These are phyloP conservation scores for Brachyalestes nurse DNA, from an alignment of 2,797 vertebrate genomes.

Conservation along the genomic window DNA sequence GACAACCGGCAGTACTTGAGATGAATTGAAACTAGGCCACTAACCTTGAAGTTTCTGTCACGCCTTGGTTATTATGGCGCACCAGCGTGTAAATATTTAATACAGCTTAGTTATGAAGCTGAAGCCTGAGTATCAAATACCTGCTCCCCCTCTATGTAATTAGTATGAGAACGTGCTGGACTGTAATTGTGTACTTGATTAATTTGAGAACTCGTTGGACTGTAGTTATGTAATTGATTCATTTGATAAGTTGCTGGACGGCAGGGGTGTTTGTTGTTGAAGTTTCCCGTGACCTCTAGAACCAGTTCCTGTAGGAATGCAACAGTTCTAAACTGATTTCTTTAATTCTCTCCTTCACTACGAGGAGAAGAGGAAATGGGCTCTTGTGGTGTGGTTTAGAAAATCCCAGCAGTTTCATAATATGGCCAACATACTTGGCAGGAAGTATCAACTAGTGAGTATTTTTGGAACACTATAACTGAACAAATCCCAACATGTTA, in stretches of 20 bases:
- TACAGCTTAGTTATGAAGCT: background rate
- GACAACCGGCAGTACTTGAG: background rate
- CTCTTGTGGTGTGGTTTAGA: background rate
- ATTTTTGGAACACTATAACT: background rate
- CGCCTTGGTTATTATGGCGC: background rate
- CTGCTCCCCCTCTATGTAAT: background rate
- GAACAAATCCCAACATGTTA: background rate
- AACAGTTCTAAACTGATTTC: background rate
- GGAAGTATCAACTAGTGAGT: background rate
- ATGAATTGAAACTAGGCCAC: no score
- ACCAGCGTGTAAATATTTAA: conserved; percentile 12
- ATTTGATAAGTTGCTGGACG: conserved; percentile 39
- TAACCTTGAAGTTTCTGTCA: background rate
- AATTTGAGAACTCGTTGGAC: conserved; percentile 3
- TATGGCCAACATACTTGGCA: background rate
- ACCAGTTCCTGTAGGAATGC: conserved; percentile 34
- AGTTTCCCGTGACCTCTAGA: conserved; percentile 26
- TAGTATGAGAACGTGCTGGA: no score
- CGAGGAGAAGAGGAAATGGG: conserved; percentile 2
- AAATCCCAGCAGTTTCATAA: conserved; percentile 19
- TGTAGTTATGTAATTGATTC: background rate
- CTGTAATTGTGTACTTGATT: no score
- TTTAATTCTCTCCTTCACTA: background rate
- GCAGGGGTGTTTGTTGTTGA: conserved; percentile 33
- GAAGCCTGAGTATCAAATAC: background rate